Evolutionary conservation across 2,113 vertebrate species (phyloP).

Genomic region (Gallinago undulata): DNA sequence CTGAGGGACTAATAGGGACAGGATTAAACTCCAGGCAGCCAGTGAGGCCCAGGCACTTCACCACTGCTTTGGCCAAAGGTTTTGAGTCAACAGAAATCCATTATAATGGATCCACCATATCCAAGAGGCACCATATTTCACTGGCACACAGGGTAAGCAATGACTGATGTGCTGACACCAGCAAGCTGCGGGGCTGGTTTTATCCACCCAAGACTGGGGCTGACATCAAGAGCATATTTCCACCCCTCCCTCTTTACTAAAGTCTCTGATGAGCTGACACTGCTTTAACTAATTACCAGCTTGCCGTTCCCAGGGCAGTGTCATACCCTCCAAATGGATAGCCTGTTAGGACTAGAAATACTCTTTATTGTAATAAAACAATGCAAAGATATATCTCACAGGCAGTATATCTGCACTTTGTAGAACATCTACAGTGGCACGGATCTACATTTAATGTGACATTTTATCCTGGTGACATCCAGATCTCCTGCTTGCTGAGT

Average conservation of each 20-base stretch:
- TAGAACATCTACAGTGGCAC: constrained; percentile 1
- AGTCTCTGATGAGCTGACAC: not conserved
- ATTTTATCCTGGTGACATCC: not conserved
- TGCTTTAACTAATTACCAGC: constrained; percentile 3
- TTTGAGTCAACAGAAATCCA: not conserved
- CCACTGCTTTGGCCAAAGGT: not conserved
- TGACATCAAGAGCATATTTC: not conserved
- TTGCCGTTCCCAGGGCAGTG: not conserved
- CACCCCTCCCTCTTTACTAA: not conserved
- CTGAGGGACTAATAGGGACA: not conserved
- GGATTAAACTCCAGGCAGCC: not conserved
- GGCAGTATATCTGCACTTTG: constrained; percentile 22
- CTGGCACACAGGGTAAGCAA: rapidly evolving
- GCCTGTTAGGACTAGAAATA: constrained; percentile 49
- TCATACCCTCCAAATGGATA: constrained; percentile 16
- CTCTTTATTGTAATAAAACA: constrained; percentile 55
- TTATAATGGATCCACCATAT: not conserved
- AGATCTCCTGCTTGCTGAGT: not conserved
- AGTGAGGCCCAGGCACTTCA: not conserved
- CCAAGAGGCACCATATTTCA: not conserved
- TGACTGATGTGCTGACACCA: not conserved
- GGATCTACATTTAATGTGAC: constrained; percentile 23
- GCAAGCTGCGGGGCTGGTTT: not conserved
- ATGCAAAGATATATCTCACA: constrained; percentile 6
- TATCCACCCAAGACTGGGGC: rapidly evolving